These are phyloP conservation scores for Syngnathus floridae DNA, from an alignment of 2,113 vertebrate genomes.

Conservation along the genomic window DNA sequence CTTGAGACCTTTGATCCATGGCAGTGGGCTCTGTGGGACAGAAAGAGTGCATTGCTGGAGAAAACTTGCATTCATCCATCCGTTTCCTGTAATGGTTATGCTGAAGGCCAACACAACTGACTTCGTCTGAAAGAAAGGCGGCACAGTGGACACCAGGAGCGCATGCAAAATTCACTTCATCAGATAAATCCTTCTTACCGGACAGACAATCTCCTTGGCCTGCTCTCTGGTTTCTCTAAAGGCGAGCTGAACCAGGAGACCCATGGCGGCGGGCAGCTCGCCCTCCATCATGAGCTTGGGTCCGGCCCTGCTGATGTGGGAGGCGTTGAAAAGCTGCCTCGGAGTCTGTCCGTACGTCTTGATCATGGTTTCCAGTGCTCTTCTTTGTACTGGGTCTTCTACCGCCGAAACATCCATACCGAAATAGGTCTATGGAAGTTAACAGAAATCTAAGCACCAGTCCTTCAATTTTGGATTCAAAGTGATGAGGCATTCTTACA, in stretches of 20 bases:
- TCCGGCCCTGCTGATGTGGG: conserved; percentile 78
- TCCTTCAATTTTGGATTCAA: background rate
- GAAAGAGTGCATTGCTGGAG: background rate
- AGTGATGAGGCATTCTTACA: conserved; percentile 65
- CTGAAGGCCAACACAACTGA: too few species aligned
- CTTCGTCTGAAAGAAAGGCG: too few species aligned
- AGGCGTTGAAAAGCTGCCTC: conserved; percentile 85
- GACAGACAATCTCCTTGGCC: conserved; percentile 79
- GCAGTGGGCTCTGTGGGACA: conserved; percentile 81
- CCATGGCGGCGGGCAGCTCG: conserved; percentile 92
- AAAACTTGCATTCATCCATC: background rate
- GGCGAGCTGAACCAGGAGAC: conserved; percentile 90
- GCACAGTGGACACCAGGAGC: background rate
- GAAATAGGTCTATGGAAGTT: conserved; percentile 83
- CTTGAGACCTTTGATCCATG: conserved; percentile 95
- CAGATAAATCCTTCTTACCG: conserved; percentile 66
- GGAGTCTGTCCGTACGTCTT: conserved; percentile 97
- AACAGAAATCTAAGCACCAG: background rate
- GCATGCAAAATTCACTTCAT: background rate
- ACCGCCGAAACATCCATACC: conserved; percentile 98
- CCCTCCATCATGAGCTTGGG: conserved; percentile 84
- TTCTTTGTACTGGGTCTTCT: conserved; percentile 93
- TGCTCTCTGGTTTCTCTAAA: conserved; percentile 90
- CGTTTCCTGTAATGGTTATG: too few species aligned
- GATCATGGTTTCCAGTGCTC: conserved; percentile 97